Evolutionary conservation across 2,888 invertebrate species (phyloP).

Genomic region (Laothoe populi): DNA sequence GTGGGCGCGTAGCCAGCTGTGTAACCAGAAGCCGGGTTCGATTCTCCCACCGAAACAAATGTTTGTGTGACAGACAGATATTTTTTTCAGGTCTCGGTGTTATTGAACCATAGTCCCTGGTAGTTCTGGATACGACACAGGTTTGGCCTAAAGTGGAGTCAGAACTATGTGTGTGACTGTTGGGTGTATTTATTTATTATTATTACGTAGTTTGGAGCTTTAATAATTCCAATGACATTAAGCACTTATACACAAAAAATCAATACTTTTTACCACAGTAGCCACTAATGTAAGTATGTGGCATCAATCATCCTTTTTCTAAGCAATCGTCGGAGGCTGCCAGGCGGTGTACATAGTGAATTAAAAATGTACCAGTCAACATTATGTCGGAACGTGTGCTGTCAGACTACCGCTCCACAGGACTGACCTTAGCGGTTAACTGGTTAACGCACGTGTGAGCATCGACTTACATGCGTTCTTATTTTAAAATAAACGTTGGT

Average conservation of each 20-base stretch:
- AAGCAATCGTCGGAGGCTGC: constrained; percentile 43
- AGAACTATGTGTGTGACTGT: no score
- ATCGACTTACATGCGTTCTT: background rate
- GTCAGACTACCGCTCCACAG: constrained; percentile 71
- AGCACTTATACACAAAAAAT: constrained; percentile 14
- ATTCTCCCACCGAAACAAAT: no score
- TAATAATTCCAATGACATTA: background rate
- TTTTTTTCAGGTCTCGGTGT: no score
- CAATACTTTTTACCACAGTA: constrained; percentile 28
- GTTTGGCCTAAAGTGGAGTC: no score
- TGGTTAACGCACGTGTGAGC: constrained; percentile 38
- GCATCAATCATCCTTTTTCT: constrained; percentile 30
- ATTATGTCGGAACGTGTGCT: constrained; percentile 68
- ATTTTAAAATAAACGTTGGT: constrained; percentile 4
- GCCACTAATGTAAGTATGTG: constrained; percentile 27
- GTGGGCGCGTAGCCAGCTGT: no score
- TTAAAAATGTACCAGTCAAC: constrained; percentile 71
- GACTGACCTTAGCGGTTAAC: constrained; percentile 55
- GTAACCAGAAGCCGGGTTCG: no score
- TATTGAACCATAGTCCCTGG: no score
- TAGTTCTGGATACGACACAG: no score
- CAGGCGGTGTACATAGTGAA: constrained; percentile 52
- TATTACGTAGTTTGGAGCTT: no score
- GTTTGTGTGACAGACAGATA: no score
- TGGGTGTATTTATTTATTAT: no score